These are phyloP conservation scores for Acropternis orthonyx DNA, from an alignment of 2,797 vertebrate species.

Conservation along the genomic window DNA sequence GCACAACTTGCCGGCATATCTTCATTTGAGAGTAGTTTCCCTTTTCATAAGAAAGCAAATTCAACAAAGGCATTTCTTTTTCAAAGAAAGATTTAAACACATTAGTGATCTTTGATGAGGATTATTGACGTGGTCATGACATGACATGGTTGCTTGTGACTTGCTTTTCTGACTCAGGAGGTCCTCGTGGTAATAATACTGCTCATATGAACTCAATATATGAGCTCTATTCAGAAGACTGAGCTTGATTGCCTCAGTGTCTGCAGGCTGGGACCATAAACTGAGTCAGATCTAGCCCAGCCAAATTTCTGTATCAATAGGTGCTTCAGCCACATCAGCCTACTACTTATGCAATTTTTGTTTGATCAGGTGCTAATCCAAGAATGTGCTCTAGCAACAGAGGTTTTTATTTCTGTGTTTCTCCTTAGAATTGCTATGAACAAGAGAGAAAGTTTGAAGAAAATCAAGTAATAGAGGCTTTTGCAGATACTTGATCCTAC, in stretches of 20 bases:
- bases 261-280: background rate
- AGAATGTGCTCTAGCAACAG: background rate
- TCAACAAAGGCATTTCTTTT: background rate
- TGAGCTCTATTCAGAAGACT: background rate
- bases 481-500: background rate
- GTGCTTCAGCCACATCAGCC: background rate
- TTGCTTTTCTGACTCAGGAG: background rate
- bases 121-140: background rate
- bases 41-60: background rate
- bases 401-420: background rate
- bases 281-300: background rate
- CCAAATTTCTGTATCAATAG: background rate
- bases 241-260: background rate
- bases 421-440: background rate
- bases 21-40: background rate
- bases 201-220: background rate
- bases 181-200: background rate
- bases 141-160: background rate
- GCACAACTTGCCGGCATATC: fast-evolving
- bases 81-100: background rate
- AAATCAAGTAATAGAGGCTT: background rate
- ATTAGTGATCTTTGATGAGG: background rate
- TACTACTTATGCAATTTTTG: background rate
- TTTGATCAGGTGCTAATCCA: background rate
- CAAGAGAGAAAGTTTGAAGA: background rate